phyloP scores from a whole-genome alignment of 2,113 vertebrate genomes.

The Atractosteus spatula region DNA sequence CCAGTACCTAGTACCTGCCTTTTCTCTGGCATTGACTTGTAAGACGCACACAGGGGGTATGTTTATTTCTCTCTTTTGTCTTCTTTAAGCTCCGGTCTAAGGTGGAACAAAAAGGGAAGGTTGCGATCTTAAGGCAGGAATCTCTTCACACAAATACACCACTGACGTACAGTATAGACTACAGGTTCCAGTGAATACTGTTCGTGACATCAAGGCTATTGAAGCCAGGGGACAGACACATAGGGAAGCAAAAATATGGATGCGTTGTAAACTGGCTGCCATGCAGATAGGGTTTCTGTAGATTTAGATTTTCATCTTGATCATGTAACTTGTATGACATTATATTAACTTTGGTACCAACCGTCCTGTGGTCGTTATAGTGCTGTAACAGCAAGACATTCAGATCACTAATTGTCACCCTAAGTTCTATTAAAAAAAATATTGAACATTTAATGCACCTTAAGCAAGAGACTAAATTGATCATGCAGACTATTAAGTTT shows the following conservation, averaged over 20 bases:
- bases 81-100: conserved; percentile 38
- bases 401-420: neutral
- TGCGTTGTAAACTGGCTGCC: conserved; percentile 24
- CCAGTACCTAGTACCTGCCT: neutral
- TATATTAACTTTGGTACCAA: neutral
- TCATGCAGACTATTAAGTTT: conserved; percentile 1
- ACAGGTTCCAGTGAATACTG: conserved; percentile 64
- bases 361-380: no score
- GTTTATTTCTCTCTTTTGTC: neutral
- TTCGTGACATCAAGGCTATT: conserved; percentile 47
- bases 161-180: conserved; percentile 72
- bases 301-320: neutral
- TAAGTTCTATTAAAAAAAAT: no score
- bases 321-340: no score
- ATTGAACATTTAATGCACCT: neutral
- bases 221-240: conserved; percentile 24
- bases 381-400: neutral
- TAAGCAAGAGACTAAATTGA: conserved; percentile 36
- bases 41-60: conserved; percentile 31
- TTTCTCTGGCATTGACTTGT: conserved; percentile 8
- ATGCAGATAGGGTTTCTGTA: conserved; percentile 10
- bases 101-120: conserved; percentile 11
- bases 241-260: conserved; percentile 9
- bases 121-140: conserved; percentile 38
- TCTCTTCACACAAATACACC: conserved; percentile 67